Evolutionary conservation across 2,113 vertebrate genomes (phyloP), one percentile per base, ranked within the genome.

Genomic region (Perca fluviatilis): DNA sequence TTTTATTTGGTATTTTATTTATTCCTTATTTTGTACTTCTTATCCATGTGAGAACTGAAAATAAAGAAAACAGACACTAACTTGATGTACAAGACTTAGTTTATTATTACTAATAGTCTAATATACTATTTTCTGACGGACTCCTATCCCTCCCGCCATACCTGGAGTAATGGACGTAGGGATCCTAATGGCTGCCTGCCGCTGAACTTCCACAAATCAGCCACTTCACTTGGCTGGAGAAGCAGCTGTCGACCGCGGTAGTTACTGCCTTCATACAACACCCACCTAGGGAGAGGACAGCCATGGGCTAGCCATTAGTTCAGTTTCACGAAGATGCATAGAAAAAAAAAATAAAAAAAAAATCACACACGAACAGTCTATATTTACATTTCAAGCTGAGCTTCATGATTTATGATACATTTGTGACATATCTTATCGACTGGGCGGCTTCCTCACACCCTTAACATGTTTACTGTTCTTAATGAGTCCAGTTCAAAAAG

Each of bases 231-330:
- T 0, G 97, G 97, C 65, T 94, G 94, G 49, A 99, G 74, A 1
- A 99, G 90, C 82, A 97, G 91, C 94, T 99, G 98, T 19, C 92
- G 96, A 0, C 98, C 98, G 43, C 95, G 95, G 89, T 97, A 99
- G 92, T 96, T 97, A 74, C 88, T 94, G 1, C 93, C 94, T 85
- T 99, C 97, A 50, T 98, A 99, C 88, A 97, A 69, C 49, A 99
- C 92, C 98, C 98, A 99, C 91, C 98, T 99, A 74, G 4, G 74
- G 49, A 71, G 74, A 18, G 49, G 67, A 79, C 61, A 77, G 14
- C 36, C 23, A 4, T 13, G 50, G 7, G 1, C 11, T 27, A 27
- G 27, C 27, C 27, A 49, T 83, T 47, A 56, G n/a, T 2, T 60
- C 30, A 54, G 33, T 16, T 51, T 36, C 4, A 72, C 27, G 21